Base-by-base conservation (phyloP, 2,113 vertebrate species). In the Phylloscopus trochilus region DNA sequence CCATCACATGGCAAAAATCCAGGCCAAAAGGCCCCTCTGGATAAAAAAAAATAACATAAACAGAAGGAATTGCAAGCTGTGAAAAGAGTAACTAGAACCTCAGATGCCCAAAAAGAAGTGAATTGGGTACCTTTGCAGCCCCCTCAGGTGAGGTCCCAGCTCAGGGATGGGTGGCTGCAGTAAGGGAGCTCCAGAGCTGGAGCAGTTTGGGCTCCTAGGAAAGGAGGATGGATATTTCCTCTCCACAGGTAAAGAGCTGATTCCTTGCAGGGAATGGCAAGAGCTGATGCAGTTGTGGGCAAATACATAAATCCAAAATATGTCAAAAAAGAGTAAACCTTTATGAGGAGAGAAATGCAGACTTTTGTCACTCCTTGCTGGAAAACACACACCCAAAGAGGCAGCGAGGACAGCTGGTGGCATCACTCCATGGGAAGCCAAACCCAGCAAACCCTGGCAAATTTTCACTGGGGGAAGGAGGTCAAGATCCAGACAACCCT, bases 251-350 rank as follows among this genome's bases (percentile, higher is more conserved):
- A 21, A 69, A 55, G 18, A 35, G 27, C 8, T 22, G 27, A 23
- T 16, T 80, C 41, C 46, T 74, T 18, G 9, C 41, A 66, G 24
- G 24, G 20, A 22, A 13, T 1, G 5, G 21, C 17, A 62, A 26
- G 44, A 62, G n/a, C 14, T 39, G 30, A 22, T 35, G 30, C 13
- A 53, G 23, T 4, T 23, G 5, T 4, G 22, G 43, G 39, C 33
- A 83, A 74, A 51, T 7, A 8, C 0, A 0, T 14, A 53, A n/a
- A 59, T 16, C 6, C 43, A 69, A 74, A 74, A 46, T 1, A 8
- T 1, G 3, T 19, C n/a, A 13, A 12, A 47, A 56, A 64, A 28
- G 11, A 62, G 8, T 1, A 30, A 77, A 68, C 15, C 27, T 52
- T 7, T 2, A 0, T 11, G 28, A 62, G 39, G 41, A 68, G 68